A percentile compares a stretch with the other conserved stretches of the same genome.
Evolutionary conservation across 2,888 invertebrate species (phyloP).

Genomic region (Exephanes ischioxanthus): DNA sequence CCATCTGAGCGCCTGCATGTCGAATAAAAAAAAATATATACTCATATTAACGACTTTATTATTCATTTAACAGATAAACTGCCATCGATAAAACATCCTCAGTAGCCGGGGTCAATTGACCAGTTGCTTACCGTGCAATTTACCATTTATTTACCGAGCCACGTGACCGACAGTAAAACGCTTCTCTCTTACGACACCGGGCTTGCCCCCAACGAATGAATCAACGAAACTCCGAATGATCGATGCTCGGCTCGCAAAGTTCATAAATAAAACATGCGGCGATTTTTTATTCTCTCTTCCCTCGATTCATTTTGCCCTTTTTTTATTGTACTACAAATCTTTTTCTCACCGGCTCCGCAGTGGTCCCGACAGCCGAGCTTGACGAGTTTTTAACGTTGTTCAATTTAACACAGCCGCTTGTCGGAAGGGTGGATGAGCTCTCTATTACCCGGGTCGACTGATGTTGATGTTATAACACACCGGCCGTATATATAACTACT

Average conservation of each 20-base stretch:
- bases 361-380: conserved; percentile 9
- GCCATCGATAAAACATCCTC: too few species aligned
- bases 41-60: too few species aligned
- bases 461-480: conserved; percentile 28
- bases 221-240: conserved; percentile 37
- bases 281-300: conserved; percentile 12
- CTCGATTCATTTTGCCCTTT: neutral
- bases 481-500: conserved; percentile 6
- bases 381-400: conserved; percentile 48
- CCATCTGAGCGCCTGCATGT: too few species aligned
- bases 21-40: too few species aligned
- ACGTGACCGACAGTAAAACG: too few species aligned
- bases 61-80: too few species aligned
- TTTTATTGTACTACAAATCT: conserved; percentile 1
- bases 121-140: too few species aligned
- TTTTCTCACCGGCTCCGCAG: conserved; percentile 16
- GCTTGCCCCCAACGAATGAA: conserved; percentile 17
- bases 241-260: conserved; percentile 10
- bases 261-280: conserved; percentile 38
- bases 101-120: too few species aligned
- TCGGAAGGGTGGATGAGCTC: conserved; percentile 54
- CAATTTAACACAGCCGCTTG: conserved; percentile 30
- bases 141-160: too few species aligned
- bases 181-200: neutral
- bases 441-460: conserved; percentile 49